Base-by-base conservation (phyloP, 2,888 invertebrate species). In the Scaptomyza reducta region DNA sequence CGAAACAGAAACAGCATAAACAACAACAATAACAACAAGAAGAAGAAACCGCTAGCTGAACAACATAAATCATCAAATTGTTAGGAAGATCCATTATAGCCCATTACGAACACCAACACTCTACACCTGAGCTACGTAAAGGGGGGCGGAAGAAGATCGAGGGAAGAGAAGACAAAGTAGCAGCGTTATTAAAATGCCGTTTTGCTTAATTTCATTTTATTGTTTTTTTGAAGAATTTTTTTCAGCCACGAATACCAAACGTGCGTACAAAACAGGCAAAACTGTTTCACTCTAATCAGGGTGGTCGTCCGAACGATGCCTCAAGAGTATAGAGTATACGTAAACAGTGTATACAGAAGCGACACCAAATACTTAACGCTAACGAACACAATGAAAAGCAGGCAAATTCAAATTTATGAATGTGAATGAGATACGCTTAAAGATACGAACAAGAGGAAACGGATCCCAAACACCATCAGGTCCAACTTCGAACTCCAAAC, bases 201-300 rank as follows among this genome's bases (percentile, higher is more conserved):
- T 88, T 88, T 87, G 87, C 79, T 89, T 88, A 88, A 88, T 89
- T 87, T 89, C 70, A 85, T 87, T 89, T 88, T 88, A 88, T 88
- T 85, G 77, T 83, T 87, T 89, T 89, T 88, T 88, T 86, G 88
- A 88, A 88, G 85, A 13, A 13, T 14, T 87, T 86, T 14, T 87
- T 84, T 74, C 62, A 71, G 65, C 87, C 87, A 76, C 85, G 82
- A 81, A 79, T 83, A 65, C 74, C 77, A 77, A 80, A 60, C 74
- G 63, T 58, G 65, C 27, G 10, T 31, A 10, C 31, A 6, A 31
- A 31, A 6, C 27, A 27, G 27, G 27, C 66, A 70, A 59, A 70
- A 74, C 72, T 55, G 53, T 45, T 50, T 22, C 47, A 11, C 63
- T 56, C 77, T 74, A 79, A 79, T 79, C 85, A 40, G 78, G 81